Percentiles rank a stretch among this genome's conserved stretches.
Evolutionary conservation across 2,797 vertebrate genomes (phyloP).

Genomic region (Onychomys leucogaster): DNA sequence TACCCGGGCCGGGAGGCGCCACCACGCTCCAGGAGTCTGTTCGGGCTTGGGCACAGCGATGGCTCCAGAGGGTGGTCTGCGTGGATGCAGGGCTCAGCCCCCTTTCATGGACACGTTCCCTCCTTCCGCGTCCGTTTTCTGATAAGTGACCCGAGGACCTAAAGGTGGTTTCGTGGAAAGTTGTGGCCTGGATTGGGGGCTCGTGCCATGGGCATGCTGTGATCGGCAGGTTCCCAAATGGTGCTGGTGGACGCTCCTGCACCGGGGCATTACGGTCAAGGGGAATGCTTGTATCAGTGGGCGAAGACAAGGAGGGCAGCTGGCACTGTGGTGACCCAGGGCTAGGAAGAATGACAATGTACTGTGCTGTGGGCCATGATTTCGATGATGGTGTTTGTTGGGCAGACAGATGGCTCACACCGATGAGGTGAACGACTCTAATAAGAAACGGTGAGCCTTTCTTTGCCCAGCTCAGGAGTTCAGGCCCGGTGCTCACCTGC

Average conservation of each 20-base stretch:
- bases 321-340: not conserved
- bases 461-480: not conserved
- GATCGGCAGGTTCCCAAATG: not conserved
- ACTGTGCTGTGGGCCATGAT: not conserved
- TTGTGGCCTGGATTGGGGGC: not conserved
- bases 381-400: not conserved
- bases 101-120: not conserved
- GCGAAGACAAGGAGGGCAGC: slow-evolving; percentile 8
- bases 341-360: not conserved
- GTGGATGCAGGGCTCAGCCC: not conserved
- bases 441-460: not conserved
- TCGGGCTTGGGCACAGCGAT: not conserved
- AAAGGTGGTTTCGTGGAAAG: not conserved
- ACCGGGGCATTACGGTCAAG: not conserved
- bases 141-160: not conserved
- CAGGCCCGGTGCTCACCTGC: not conserved
- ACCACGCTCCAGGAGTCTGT: not conserved
- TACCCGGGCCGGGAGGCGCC: not conserved
- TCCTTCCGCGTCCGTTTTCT: not conserved
- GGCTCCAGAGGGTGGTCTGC: not conserved
- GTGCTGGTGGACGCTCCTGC: not conserved
- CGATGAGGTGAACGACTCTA: not conserved
- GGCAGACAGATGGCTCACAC: not conserved
- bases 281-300: not conserved
- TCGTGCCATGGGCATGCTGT: not conserved